Conservation (phyloP, 2,888 invertebrate genomes). For the Gisinianus flammeolus region DNA sequence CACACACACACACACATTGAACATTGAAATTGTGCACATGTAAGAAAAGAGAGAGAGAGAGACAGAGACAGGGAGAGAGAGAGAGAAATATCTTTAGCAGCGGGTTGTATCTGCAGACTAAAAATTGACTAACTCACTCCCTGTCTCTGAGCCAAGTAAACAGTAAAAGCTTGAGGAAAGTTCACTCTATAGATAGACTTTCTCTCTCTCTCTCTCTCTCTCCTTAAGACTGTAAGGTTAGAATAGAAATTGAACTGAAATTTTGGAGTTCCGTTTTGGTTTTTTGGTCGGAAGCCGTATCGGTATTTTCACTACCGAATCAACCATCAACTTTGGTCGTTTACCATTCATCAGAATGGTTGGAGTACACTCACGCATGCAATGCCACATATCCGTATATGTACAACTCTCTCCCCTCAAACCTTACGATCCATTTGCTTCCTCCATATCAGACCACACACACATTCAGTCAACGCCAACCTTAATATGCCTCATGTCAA, state of each 20-base stretch:
- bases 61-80: neutral
- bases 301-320: slow-evolving; percentile 18
- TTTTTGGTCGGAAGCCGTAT: slow-evolving; percentile 19
- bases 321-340: slow-evolving; percentile 18
- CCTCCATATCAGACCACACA: too few relatives aligned
- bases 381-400: neutral
- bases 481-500: too few relatives aligned
- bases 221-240: neutral
- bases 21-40: neutral
- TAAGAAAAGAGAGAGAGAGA: neutral
- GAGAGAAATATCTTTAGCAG: neutral
- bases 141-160: too few relatives aligned
- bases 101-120: neutral
- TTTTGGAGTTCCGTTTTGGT: neutral
- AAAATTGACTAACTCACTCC: too few relatives aligned
- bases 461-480: too few relatives aligned
- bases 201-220: neutral
- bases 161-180: neutral
- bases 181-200: neutral
- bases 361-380: neutral
- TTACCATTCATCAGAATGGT: slow-evolving; percentile 24
- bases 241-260: slow-evolving; percentile 5
- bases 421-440: neutral
- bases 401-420: neutral
- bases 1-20: neutral